phyloP scores from a whole-genome alignment of 2,797 vertebrate genomes.

The Trachurus trachurus region DNA sequence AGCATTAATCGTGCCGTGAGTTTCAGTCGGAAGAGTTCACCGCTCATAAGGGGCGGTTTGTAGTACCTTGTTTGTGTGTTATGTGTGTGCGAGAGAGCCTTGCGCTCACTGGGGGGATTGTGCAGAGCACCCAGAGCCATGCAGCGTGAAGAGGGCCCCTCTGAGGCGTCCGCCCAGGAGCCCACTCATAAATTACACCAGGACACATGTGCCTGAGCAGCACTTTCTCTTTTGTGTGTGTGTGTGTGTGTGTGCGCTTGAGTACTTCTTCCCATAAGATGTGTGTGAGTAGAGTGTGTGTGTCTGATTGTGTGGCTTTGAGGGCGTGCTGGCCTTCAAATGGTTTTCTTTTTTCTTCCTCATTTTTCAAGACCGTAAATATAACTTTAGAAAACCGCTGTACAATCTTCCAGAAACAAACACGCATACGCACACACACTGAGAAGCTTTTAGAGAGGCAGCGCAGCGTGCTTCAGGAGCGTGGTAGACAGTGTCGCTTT shows the following conservation, averaged over 20 bases:
- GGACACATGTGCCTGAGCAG: conserved; percentile 86
- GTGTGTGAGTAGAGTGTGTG: conserved; percentile 6
- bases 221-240: conserved; percentile 77
- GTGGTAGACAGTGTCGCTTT: conserved; percentile 56
- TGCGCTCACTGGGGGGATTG: conserved; percentile 64
- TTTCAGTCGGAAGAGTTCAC: conserved; percentile 72
- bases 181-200: conserved; percentile 90
- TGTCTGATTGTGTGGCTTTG: conserved; percentile 23
- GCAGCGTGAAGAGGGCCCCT: conserved; percentile 88
- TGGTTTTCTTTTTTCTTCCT: conserved; percentile 12
- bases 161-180: conserved; percentile 86
- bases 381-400: conserved; percentile 53
- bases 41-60: conserved; percentile 70
- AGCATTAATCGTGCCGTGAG: conserved; percentile 74
- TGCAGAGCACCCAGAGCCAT: conserved; percentile 81
- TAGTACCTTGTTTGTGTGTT: conserved; percentile 60
- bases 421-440: conserved; percentile 2
- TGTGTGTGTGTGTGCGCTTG: not conserved
- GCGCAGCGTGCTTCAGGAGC: conserved; percentile 53
- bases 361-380: conserved; percentile 59
- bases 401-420: conserved; percentile 58
- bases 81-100: conserved; percentile 39
- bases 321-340: conserved; percentile 48
- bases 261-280: conserved; percentile 18
- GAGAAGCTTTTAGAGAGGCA: conserved; percentile 55